These are phyloP conservation scores for Zaprionus lachaisei DNA, from an alignment of 1,140 invertebrate species.

Conservation along the genomic window DNA sequence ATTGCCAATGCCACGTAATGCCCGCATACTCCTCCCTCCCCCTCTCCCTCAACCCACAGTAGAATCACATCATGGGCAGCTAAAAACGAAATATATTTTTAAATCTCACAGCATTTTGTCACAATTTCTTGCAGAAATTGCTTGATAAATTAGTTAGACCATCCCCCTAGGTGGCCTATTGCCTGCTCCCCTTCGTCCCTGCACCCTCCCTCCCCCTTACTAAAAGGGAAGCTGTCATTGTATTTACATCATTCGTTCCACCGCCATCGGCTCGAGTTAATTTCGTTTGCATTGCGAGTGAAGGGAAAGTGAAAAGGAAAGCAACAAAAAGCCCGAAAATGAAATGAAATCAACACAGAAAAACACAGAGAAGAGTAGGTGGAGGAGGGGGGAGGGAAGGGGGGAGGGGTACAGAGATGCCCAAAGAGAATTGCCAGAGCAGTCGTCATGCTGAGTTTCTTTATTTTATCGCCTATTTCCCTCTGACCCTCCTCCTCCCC, in stretches of 20 bases:
- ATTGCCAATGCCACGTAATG: background rate
- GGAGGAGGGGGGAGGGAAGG: background rate
- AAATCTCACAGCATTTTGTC: constrained; percentile 27
- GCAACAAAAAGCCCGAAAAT: constrained; percentile 44
- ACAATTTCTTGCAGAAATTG: constrained; percentile 39
- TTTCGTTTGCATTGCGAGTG: constrained; percentile 59
- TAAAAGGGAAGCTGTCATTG: constrained; percentile 11
- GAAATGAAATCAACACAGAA: constrained; percentile 67
- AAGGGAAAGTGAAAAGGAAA: constrained; percentile 29
- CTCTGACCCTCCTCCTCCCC: constrained; percentile 1
- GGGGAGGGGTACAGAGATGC: background rate
- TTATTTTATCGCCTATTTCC: constrained; percentile 32
- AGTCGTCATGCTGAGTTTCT: constrained; percentile 17
- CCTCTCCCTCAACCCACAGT: background rate
- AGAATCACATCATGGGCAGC: background rate
- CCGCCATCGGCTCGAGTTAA: constrained; percentile 57
- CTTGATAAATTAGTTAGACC: constrained; percentile 37
- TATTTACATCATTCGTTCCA: constrained; percentile 45
- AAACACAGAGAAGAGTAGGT: background rate
- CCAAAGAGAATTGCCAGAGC: constrained; percentile 28
- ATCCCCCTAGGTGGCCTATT: background rate
- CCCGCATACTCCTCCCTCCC: background rate
- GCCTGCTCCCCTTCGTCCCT: background rate
- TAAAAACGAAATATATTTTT: constrained; percentile 13
- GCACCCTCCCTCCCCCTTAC: background rate